Evolutionary conservation across 1,140 invertebrate species (phyloP), one percentile per base, ranked within the genome.

Genomic region (Drosophila truncata): DNA sequence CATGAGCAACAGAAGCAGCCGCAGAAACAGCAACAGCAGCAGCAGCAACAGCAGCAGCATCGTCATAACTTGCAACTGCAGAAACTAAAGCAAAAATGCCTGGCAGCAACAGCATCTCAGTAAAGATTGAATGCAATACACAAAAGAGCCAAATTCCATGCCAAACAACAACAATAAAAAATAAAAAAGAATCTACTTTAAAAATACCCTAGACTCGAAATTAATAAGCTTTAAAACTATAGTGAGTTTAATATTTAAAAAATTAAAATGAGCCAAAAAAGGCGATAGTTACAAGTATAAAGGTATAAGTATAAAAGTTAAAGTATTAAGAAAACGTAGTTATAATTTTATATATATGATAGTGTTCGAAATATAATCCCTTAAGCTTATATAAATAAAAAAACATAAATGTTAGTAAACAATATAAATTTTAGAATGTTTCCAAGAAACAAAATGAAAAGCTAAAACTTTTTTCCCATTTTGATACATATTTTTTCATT

Each of bases 111-210:
- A 46, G 20, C 42, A 54, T 35, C 50, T 31, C 13, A 54, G 55
- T 33, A 61, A 61, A 73, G 72, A 84, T 72, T 80, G 67, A 85
- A 87, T 83, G 69, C 71, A 87, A 73, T 49, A 60, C 65, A 87
- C 72, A 80, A 80, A 87, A 74, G 69, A 87, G 60, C 52, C 67
- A 72, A 80, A 80, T 83, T 71, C 77, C 64, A 42, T 29, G 25
- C 63, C 18, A 14, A 44, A 37, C 18, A 66, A 50, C 23, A 75
- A 46, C 52, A 61, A 62, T n/a, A 37, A 74, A 59, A 39, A 78
- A 69, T 16, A 54, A 35, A 14, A 54, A 35, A 23, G 50, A 35
- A 9, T 54, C 31, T 18, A 54, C 50, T 18, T 10, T 2, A 9
- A 35, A 35, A 54, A 35, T 54, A 35, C 20, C 31, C 13, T 3